A percentile compares a stretch with the other conserved stretches of the same genome.
These are phyloP conservation scores for Drosophila serrata DNA, from an alignment of 1,140 invertebrate genomes.

Conservation along the genomic window DNA sequence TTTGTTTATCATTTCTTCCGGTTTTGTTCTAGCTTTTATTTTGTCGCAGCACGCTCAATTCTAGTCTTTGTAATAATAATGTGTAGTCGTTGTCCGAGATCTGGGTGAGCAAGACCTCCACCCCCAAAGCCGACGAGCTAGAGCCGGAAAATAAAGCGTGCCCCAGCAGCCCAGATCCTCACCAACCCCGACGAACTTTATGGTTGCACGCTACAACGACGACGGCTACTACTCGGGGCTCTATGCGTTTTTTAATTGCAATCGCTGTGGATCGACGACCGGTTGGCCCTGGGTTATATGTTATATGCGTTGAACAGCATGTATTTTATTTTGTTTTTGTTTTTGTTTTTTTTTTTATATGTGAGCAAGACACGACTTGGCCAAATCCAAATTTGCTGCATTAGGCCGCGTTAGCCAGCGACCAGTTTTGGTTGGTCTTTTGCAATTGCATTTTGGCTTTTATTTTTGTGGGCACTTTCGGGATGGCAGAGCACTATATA, in stretches of 20 bases:
- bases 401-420: constrained; percentile 41
- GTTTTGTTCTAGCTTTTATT: too few species aligned
- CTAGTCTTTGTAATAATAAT: too few species aligned
- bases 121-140: too few species aligned
- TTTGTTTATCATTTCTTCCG: too few species aligned
- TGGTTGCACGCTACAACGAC: too few species aligned
- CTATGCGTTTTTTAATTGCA: constrained; percentile 72
- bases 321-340: too few species aligned
- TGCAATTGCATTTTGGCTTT: background rate
- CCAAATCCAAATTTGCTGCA: constrained; percentile 62
- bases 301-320: constrained; percentile 34
- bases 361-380: constrained; percentile 38
- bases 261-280: constrained; percentile 74
- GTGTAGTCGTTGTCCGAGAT: too few species aligned
- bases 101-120: too few species aligned
- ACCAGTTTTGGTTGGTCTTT: constrained; percentile 45
- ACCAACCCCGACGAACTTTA: too few species aligned
- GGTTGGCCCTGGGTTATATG: constrained; percentile 72
- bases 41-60: too few species aligned
- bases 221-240: constrained; percentile 24
- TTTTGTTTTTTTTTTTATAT: background rate
- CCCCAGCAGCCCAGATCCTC: too few species aligned
- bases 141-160: too few species aligned
- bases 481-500: background rate
- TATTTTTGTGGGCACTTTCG: constrained; percentile 3